Conservation (phyloP, 1,140 invertebrate species). For the Geopemphigus sp. region DNA sequence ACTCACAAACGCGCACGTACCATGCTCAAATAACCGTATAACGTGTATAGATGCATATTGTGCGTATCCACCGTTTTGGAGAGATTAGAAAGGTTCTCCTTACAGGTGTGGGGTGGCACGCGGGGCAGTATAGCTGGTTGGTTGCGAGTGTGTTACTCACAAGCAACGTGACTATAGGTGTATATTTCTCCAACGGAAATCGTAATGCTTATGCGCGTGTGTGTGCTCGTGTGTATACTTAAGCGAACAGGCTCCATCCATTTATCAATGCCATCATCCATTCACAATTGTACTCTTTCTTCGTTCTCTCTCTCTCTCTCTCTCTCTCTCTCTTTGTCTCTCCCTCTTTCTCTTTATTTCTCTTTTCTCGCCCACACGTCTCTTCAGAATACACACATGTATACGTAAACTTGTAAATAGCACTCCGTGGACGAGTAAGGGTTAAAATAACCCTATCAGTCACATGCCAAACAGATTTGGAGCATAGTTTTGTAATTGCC, state of each 20-base stretch:
- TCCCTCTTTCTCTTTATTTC: too few species aligned
- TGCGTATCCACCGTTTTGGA: neutral
- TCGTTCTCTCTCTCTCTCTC: neutral
- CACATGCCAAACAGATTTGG: conserved; percentile 34
- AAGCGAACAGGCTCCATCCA: conserved; percentile 19
- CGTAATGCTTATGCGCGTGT: neutral
- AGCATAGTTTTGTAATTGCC: neutral
- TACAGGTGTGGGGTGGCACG: too few species aligned
- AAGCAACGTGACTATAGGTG: neutral
- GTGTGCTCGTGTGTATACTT: neutral
- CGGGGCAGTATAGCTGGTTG: neutral
- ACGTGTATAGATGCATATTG: neutral
- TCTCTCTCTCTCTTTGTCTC: neutral
- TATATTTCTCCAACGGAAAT: neutral
- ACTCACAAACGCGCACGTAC: neutral
- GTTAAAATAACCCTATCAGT: conserved; percentile 27
- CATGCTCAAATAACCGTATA: neutral
- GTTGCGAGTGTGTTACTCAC: neutral
- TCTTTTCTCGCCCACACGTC: neutral
- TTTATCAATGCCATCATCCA: conserved; percentile 48
- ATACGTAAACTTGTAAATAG: too few species aligned
- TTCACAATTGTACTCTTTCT: neutral
- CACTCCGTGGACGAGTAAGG: too few species aligned
- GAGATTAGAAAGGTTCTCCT: conserved; percentile 21
- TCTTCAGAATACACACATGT: too few species aligned